Base-by-base conservation (phyloP, 35 echinoderm and acorn worm genomes). In the Nesometra sesokonis region DNA sequence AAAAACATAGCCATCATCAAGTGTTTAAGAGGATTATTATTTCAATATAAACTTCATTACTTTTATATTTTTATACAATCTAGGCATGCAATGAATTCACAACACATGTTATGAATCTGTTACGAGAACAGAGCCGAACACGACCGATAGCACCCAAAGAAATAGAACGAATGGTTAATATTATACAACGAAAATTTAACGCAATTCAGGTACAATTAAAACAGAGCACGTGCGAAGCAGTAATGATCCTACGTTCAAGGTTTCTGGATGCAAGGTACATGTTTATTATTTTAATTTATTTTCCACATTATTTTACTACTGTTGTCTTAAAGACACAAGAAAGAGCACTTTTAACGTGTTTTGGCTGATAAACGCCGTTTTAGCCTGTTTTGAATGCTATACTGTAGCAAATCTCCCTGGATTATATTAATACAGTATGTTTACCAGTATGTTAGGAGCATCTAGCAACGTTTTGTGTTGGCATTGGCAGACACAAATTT, bases 61-160 rank as follows among this genome's bases (percentile, higher is more conserved):
- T 17, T 67, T 67, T 19, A 17, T 27, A 67, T 67, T 67, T 43
- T 43, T 43, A 7, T 27, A 11, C 52, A 13, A 3, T 82, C 79
- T 87, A 99, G 96, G 96, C 96, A 34, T 99, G 96, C 80, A 99
- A 99, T 82, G 96, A 99, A 86, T 99, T 99, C 85, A 99, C 96
- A 57, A 99, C 96, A 33, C 96, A 99, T 86, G 96, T 99, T 30
- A 99, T 99, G 96, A 99, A 99, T 82, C 93, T 99, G 82, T 90
- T 99, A 76, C 90, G 96, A 39, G 96, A 99, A 82, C 96, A 99
- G 92, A 99, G 96, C 86, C 80, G 96, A 87, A 99, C 96, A 84
- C 84, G 96, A 34, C 96, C 96, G 35, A 99, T 99, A 81, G 96
- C 96, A 82, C 96, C 96, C 88, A 99, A 99, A 82, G 96, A 99